Evolutionary conservation across 2,888 invertebrate genomes (phyloP), one percentile per base, ranked within the genome.

Genomic region (Andrena dorsata): DNA sequence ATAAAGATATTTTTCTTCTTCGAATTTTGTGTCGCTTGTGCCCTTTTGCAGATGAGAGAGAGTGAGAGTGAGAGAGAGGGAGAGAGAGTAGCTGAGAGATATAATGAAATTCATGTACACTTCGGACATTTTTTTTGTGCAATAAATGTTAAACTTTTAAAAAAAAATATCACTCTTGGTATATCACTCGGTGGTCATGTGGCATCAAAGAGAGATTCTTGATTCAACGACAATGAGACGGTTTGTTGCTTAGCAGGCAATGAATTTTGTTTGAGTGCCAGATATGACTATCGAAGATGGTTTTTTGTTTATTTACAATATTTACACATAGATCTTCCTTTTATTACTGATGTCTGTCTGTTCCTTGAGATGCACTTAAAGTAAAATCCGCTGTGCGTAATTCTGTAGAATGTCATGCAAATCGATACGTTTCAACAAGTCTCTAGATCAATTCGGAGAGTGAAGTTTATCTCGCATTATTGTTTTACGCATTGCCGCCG

Each of bases 101-200:
- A 86, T 82, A 83, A 85, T 87, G 74, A 80, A 85, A 86, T 80
- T 90, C 85, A 90, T 89, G 90, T 91, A 90, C 88, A 88, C 85
- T 86, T 90, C 85, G 80, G 87, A 89, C 88, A 83, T 90, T 90
- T 89, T 87, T 90, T 91, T 90, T 89, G 87, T 90, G 88, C 86
- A 92, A 93, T 92, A 92, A 93, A 92, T 81, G 86, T 89, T 87
- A 87, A 90, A 91, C 85, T 90, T 90, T 86, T 83, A 87, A 80
- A 87, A 81, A 87, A 86, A 81, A 87, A 86, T 84, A 86, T 86
- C 78, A 86, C 85, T 88, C 83, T 90, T 90, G 89, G 88, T 86
- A 89, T 91, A 91, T 91, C 91, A 82, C 90, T 90, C 90, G 91
- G 90, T 90, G 88, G 90, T 93, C 92, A 92, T 92, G 92, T 92